phyloP scores from a whole-genome alignment of 2,797 vertebrate species.

The Rhinophrynus dorsalis region DNA sequence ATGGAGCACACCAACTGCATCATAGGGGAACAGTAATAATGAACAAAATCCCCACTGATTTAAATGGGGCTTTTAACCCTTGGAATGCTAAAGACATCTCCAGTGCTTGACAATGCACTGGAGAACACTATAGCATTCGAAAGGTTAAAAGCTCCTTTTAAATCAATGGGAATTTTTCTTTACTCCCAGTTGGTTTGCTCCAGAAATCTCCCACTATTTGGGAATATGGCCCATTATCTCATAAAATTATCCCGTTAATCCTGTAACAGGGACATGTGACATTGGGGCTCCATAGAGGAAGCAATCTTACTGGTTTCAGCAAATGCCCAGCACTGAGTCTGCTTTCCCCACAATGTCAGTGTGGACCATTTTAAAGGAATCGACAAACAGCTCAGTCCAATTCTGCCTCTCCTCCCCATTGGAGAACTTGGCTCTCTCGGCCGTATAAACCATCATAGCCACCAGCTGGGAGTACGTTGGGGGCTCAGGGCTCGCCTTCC shows the following conservation, averaged over 20 bases:
- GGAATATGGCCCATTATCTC: neutral
- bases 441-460: conserved; percentile 95
- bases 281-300: neutral
- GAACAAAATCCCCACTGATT: too few relatives aligned
- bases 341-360: conserved; percentile 89
- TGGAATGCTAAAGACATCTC: too few relatives aligned
- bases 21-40: too few relatives aligned
- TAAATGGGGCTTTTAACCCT: too few relatives aligned
- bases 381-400: conserved; percentile 94
- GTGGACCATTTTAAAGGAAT: conserved; percentile 95
- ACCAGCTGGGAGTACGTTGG: conserved; percentile 80
- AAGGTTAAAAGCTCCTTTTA: too few relatives aligned
- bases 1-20: too few relatives aligned
- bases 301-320: conserved; percentile 65
- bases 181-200: too few relatives aligned
- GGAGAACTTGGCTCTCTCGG: conserved; percentile 95
- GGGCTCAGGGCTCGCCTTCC: conserved; percentile 81
- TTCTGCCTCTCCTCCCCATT: conserved; percentile 86
- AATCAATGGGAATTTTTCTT: too few relatives aligned
- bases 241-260: neutral
- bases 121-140: too few relatives aligned
- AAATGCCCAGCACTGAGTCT: conserved; percentile 79
- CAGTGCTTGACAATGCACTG: too few relatives aligned
- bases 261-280: neutral
- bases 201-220: neutral